These are phyloP conservation scores for Plagodis pulveraria DNA, from an alignment of 2,888 invertebrate genomes.

Conservation along the genomic window DNA sequence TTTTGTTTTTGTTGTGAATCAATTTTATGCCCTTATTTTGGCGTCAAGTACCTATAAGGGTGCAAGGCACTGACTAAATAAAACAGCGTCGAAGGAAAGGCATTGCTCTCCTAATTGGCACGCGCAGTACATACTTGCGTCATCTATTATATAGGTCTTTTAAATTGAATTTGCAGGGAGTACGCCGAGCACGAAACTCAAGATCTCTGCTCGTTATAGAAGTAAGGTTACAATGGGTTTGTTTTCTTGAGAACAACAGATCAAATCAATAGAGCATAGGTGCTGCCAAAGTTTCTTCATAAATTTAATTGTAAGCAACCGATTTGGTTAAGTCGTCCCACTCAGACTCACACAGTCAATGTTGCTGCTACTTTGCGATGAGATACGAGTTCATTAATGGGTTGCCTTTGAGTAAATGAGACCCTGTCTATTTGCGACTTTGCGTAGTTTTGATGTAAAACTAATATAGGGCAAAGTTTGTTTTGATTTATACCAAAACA, in stretches of 20 bases:
- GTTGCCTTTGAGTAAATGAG: slow-evolving; percentile 52
- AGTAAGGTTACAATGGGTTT: slow-evolving; percentile 21
- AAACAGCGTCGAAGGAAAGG: too few species aligned
- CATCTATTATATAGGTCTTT: too few species aligned
- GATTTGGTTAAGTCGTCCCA: slow-evolving; percentile 50
- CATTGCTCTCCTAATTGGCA: too few species aligned
- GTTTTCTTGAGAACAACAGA: slow-evolving; percentile 35
- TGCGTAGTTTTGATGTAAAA: too few species aligned
- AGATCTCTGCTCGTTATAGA: slow-evolving; percentile 29
- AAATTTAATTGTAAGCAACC: slow-evolving; percentile 56
- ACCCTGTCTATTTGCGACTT: slow-evolving; percentile 35
- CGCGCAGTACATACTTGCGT: too few species aligned
- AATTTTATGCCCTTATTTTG: too few species aligned
- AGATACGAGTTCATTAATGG: slow-evolving; percentile 57
- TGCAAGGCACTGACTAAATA: too few species aligned
- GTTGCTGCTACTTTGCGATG: slow-evolving; percentile 52
- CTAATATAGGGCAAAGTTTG: too few species aligned
- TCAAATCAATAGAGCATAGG: slow-evolving; percentile 64
- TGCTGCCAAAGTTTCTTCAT: slow-evolving; percentile 53
- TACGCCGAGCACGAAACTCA: slow-evolving; percentile 22
- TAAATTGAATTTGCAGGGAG: slow-evolving; percentile 18
- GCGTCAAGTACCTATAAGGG: too few species aligned
- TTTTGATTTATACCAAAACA: too few species aligned
- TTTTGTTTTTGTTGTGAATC: too few species aligned
- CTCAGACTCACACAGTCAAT: slow-evolving; percentile 52